phyloP scores from a whole-genome alignment of 35 echinoderm and acorn worm genomes.

The Heliocidaris tuberculata region DNA sequence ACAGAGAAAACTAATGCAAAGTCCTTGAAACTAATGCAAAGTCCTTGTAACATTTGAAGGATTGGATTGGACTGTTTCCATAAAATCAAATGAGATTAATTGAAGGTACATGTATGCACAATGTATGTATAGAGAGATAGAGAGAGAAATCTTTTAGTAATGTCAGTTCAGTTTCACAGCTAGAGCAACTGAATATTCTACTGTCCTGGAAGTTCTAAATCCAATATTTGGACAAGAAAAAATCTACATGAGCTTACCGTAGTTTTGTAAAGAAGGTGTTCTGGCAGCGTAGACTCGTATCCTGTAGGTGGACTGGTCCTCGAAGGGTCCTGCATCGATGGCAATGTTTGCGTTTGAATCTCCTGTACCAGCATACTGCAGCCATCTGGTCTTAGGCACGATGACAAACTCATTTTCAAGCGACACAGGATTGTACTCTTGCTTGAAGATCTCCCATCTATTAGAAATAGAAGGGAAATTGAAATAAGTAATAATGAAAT shows the following conservation, averaged over 20 bases:
- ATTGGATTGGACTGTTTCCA: background rate
- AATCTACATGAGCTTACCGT: background rate
- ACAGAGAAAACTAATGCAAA: background rate
- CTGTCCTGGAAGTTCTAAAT: background rate
- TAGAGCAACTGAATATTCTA: background rate
- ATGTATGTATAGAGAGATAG: background rate
- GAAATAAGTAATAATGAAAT: too few species aligned
- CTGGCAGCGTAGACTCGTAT: constrained; percentile 66
- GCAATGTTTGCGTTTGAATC: constrained; percentile 76
- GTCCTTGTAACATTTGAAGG: background rate
- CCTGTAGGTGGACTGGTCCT: constrained; percentile 58
- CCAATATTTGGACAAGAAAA: background rate
- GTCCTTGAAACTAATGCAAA: background rate
- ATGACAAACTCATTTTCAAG: constrained; percentile 21
- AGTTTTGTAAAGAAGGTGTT: constrained; percentile 58
- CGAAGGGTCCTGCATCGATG: constrained; percentile 76
- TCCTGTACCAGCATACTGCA: constrained; percentile 75
- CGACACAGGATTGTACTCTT: constrained; percentile 15
- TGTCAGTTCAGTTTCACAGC: background rate
- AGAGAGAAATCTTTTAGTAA: too few species aligned
- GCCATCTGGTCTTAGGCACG: constrained; percentile 55
- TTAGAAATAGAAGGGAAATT: background rate
- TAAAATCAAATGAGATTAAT: too few species aligned
- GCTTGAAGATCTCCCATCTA: constrained; percentile 80
- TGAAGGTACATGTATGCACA: too few species aligned